These are phyloP conservation scores for Hemicentrotus pulcherrimus DNA, from an alignment of 35 echinoderm and acorn worm species.

Conservation along the genomic window DNA sequence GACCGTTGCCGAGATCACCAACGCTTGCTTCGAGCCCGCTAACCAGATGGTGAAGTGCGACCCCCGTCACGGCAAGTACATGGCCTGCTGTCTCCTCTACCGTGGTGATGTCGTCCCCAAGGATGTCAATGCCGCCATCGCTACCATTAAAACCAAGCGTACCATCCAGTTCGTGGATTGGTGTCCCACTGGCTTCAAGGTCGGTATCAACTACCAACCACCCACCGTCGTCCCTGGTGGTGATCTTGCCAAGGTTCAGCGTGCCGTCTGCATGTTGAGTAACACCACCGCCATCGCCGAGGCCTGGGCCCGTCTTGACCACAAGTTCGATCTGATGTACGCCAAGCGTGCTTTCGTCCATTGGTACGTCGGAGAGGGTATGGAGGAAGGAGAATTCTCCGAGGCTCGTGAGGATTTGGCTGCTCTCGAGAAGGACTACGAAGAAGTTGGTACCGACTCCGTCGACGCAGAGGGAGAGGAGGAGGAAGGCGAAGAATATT, in stretches of 20 bases:
- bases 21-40: constrained; percentile 64
- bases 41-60: constrained; percentile 86
- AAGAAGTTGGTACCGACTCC: constrained; percentile 81
- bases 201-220: constrained; percentile 78
- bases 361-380: constrained; percentile 77
- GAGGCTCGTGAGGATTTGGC: constrained; percentile 93
- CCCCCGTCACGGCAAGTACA: constrained; percentile 85
- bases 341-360: constrained; percentile 82
- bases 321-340: constrained; percentile 79
- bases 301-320: constrained; percentile 72
- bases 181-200: constrained; percentile 81
- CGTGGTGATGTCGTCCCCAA: constrained; percentile 87
- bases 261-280: constrained; percentile 79
- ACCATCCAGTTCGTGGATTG: constrained; percentile 75
- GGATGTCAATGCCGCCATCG: constrained; percentile 88
- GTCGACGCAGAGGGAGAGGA: not conserved
- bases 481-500: not conserved
- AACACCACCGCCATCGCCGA: constrained; percentile 76
- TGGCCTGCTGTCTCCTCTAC: constrained; percentile 84
- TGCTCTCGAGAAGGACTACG: constrained; percentile 88
- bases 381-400: constrained; percentile 80
- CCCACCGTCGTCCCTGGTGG: constrained; percentile 72
- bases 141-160: constrained; percentile 75
- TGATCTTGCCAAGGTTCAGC: constrained; percentile 77
- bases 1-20: constrained; percentile 73